These are phyloP conservation scores for Chloroceryle amazona DNA, from an alignment of 2,797 vertebrate genomes.

Conservation along the genomic window DNA sequence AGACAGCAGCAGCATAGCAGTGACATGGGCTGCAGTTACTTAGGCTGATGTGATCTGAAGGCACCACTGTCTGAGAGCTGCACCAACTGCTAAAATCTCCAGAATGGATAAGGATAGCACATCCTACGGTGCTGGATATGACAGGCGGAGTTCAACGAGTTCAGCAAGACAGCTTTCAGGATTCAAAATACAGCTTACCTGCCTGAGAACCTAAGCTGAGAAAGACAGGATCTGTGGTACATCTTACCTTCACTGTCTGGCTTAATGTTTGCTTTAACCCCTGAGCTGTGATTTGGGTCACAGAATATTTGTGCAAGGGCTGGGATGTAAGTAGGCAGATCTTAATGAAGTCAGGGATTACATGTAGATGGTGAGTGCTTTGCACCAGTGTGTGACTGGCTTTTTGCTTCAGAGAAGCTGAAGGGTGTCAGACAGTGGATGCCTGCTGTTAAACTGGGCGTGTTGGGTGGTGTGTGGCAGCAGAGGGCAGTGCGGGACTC, in stretches of 20 bases:
- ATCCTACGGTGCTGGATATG: background rate
- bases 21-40: conserved; percentile 2
- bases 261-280: background rate
- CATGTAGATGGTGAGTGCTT: background rate
- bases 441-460: background rate
- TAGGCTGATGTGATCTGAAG: conserved; percentile 5
- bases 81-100: background rate
- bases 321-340: background rate
- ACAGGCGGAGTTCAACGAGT: background rate
- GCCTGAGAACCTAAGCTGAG: background rate
- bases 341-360: background rate
- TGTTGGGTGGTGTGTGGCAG: background rate
- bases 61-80: background rate
- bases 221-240: background rate
- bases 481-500: conserved; percentile 37
- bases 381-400: background rate
- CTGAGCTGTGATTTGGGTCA: background rate
- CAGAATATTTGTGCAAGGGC: background rate
- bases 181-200: background rate
- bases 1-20: conserved; percentile 9
- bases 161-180: background rate
- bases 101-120: background rate
- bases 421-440: background rate
- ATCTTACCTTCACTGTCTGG: background rate
- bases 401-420: background rate